Evolutionary conservation across 2,888 invertebrate genomes (phyloP), one percentile per base, ranked within the genome.

Genomic region (Melikaiella ostensackeni): DNA sequence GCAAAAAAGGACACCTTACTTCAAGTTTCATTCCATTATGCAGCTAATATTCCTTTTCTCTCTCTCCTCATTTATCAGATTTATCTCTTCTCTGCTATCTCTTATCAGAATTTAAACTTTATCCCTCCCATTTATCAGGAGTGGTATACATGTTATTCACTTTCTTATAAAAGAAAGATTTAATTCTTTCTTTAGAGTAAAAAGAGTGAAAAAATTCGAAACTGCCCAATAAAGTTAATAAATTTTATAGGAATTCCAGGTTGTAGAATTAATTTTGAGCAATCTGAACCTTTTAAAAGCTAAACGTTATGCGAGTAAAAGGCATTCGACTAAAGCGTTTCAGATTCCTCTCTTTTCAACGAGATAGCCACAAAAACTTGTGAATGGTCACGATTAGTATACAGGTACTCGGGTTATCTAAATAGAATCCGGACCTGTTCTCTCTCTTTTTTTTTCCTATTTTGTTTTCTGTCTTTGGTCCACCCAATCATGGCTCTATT

Each of bases 401-500:
- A 70, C 66, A 78, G 84, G 82, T 81, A 80, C 84, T 84, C 75
- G 77, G 79, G 80, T 79, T 84, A 84, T 84, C 84, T 84, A 75
- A 81, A 82, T 82, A 81, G 78, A 75, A 77, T 76, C 61, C n/a
- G 66, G 73, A 59, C 50, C 42, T 63, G n/a, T 76, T 57, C 24
- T 78, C 66, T 76, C 75, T 77, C 63, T 74, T 11, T 8, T 19
- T 8, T 27, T 21, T 35, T 38, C 24, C 24, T 11, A 16, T 46
- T 46, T 70, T 27, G 2, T 27, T 50, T 30, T 70, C 46, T 19
- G 9, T 70, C 30, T 5, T 11, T 70, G 50, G 66, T 30, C 46
- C 66, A 70, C 46, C 66, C 50, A 70, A 70, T 70, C 90, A 90
- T 85, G 89, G 88, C 91, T 91, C 90, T 91, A 91, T 91, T 91